phyloP scores from a whole-genome alignment of 2,888 invertebrate species.

The Isoperla grammatica region DNA sequence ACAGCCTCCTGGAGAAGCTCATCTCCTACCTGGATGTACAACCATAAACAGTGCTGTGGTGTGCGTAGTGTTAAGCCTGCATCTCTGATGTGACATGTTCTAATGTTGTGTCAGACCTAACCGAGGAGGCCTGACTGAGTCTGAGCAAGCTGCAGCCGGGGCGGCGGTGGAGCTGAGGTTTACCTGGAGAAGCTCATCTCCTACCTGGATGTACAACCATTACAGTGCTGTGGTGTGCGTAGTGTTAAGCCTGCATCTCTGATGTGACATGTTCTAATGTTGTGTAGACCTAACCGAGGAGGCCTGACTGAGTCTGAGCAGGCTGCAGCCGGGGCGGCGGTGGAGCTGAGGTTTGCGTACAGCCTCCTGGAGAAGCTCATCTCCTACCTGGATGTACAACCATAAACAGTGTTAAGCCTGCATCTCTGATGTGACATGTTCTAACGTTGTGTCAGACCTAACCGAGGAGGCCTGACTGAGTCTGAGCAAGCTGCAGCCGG shows the following conservation, averaged over 20 bases:
- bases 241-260: no score
- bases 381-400: conserved; percentile 96
- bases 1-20: conserved; percentile 92
- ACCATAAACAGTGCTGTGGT: no score
- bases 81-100: no score
- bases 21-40: conserved; percentile 97
- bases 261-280: no score
- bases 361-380: conserved; percentile 93
- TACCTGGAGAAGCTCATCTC: conserved; percentile 95
- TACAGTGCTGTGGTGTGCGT: no score
- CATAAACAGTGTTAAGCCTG: no score
- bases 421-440: no score
- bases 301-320: conserved; percentile 73
- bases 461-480: conserved; percentile 56
- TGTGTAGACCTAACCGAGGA: no score
- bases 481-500: conserved; percentile 71
- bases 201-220: no score
- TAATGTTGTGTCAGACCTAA: no score
- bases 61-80: no score
- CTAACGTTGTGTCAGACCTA: conserved; percentile 53
- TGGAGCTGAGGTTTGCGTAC: conserved; percentile 94
- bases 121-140: conserved; percentile 55
- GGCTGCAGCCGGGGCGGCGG: conserved; percentile 69
- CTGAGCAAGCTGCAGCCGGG: conserved; percentile 69
- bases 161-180: conserved; percentile 89